Evolutionary conservation across 2,113 vertebrate genomes (phyloP).

Genomic region (Pomatostomus ruficeps): DNA sequence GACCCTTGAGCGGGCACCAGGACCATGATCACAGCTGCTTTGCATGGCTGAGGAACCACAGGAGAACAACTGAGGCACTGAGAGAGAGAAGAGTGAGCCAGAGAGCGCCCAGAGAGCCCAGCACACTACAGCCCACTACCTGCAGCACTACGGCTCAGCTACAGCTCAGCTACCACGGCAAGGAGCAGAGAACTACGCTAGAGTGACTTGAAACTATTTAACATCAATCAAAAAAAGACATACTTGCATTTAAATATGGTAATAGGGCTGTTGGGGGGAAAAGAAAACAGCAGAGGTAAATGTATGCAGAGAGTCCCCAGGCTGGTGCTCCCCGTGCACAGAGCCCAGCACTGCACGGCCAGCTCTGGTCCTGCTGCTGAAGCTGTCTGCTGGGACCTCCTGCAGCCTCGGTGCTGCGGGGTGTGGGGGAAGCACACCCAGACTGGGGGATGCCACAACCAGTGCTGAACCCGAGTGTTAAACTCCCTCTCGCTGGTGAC

Average conservation of each 20-base stretch:
- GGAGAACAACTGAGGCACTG: background rate
- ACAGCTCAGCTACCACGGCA: conserved; percentile 48
- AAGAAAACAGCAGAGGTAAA: conserved; percentile 70
- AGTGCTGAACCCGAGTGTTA: rapidly evolving
- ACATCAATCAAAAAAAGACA: conserved; percentile 73
- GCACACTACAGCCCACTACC: conserved; percentile 62
- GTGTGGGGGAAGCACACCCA: background rate
- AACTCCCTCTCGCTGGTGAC: background rate
- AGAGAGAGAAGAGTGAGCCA: background rate
- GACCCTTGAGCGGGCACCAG: background rate
- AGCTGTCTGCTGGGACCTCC: background rate
- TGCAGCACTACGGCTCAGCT: conserved; percentile 63
- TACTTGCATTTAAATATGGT: conserved; percentile 86
- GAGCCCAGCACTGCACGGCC: background rate
- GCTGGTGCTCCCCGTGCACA: background rate
- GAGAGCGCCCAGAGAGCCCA: background rate
- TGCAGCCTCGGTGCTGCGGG: background rate
- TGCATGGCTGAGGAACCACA: conserved; percentile 6
- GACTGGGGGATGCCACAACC: background rate
- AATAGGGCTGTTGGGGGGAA: conserved; percentile 75
- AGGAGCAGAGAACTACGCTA: conserved; percentile 64
- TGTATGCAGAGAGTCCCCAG: background rate
- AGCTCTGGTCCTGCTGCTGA: background rate
- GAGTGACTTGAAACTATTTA: conserved; percentile 67
- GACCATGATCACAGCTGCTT: conserved; percentile 29